phyloP scores from a whole-genome alignment of 2,797 vertebrate genomes.

The Zenarchopterus dispar region DNA sequence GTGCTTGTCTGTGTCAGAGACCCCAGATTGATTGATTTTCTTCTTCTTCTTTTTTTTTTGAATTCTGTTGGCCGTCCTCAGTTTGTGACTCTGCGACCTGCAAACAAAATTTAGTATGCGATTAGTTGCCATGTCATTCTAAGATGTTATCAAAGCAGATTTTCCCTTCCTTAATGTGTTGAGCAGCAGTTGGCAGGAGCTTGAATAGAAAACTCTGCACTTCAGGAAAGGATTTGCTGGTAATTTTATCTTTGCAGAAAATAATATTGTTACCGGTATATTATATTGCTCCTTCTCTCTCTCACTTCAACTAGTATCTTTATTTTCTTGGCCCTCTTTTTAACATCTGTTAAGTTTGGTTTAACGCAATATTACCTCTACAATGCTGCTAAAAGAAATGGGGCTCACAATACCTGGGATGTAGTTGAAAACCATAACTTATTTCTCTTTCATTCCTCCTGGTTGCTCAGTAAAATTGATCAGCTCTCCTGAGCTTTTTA shows the following conservation, averaged over 20 bases:
- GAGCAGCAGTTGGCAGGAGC: constrained; percentile 20
- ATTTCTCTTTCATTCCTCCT: constrained; percentile 4
- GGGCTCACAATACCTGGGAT: constrained; percentile 3
- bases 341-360: constrained; percentile 15
- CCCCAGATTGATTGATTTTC: too few relatives aligned
- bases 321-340: constrained; percentile 4
- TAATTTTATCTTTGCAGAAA: constrained; percentile 40
- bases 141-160: constrained; percentile 42
- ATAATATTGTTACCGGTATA: constrained; percentile 20
- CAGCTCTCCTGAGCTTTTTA: constrained; percentile 41
- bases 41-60: constrained; percentile 46
- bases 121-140: constrained; percentile 31
- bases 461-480: constrained; percentile 25
- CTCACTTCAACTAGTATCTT: neutral
- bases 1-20: constrained; percentile 24
- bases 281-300: constrained; percentile 9
- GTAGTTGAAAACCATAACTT: constrained; percentile 19
- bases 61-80: constrained; percentile 22
- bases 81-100: too few relatives aligned
- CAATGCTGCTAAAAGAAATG: constrained; percentile 13
- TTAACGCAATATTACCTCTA: constrained; percentile 6
- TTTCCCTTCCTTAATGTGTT: constrained; percentile 44
- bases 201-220: constrained; percentile 29
- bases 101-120: constrained; percentile 20
- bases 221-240: constrained; percentile 35